Percentiles rank a stretch among this genome's conserved stretches.
Evolutionary conservation across 2,113 vertebrate genomes (phyloP).

Genomic region (Cynocephalus volans): DNA sequence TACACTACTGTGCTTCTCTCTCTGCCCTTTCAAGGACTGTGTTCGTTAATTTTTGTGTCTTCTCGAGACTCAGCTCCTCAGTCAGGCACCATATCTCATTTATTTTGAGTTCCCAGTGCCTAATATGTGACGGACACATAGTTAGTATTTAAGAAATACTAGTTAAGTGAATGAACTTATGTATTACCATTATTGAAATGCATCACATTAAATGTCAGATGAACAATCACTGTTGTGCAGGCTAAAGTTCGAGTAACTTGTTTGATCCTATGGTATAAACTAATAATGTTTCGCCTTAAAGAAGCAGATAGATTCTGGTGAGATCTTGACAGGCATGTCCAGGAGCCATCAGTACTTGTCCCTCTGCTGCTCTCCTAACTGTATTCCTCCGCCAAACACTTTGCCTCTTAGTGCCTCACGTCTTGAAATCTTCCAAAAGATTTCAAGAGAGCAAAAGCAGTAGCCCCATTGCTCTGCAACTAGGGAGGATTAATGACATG

Average conservation of each 20-base stretch:
- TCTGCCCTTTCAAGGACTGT: neutral
- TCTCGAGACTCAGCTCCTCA: neutral
- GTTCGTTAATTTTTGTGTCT: slow-evolving; percentile 23
- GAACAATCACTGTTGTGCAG: neutral
- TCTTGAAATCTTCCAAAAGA: neutral
- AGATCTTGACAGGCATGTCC: neutral
- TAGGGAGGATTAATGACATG: neutral
- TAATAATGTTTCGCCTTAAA: neutral
- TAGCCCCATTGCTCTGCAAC: neutral
- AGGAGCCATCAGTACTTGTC: neutral
- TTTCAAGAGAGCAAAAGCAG: neutral
- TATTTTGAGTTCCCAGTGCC: neutral
- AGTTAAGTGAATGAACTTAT: neutral
- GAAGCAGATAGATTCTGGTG: neutral
- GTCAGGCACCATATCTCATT: neutral
- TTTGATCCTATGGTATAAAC: neutral
- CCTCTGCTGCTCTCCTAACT: neutral
- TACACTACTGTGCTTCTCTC: neutral
- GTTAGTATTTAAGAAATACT: slow-evolving; percentile 33
- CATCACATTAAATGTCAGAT: neutral
- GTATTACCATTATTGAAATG: neutral
- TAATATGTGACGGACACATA: neutral
- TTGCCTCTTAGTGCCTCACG: neutral
- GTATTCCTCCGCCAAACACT: neutral
- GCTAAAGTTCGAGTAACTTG: neutral